Evolutionary conservation across 2,797 vertebrate genomes (phyloP).

Genomic region (Garrulus glandarius): DNA sequence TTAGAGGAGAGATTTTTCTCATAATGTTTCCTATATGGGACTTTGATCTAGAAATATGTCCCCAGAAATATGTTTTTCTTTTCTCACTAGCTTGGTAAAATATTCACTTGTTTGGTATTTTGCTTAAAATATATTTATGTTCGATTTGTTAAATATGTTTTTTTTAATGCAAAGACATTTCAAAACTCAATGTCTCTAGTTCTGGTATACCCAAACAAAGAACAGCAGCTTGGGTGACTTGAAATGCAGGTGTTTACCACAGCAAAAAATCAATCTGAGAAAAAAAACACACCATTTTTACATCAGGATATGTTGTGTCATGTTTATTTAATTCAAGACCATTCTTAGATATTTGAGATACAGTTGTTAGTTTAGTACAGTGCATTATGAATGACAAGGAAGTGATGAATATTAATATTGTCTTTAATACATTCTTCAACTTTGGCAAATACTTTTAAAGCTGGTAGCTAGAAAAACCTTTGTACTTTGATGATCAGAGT

Average conservation of each 20-base stretch:
- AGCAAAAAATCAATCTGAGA: neutral
- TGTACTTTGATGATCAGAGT: neutral
- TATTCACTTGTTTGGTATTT: neutral
- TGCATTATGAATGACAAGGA: neutral
- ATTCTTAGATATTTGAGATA: neutral
- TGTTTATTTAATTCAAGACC: neutral
- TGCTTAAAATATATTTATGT: neutral
- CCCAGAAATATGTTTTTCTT: neutral
- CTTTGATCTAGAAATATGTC: neutral
- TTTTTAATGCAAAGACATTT: neutral
- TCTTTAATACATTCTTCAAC: neutral
- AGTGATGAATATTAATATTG: neutral
- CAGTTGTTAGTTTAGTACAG: neutral
- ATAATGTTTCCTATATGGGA: neutral
- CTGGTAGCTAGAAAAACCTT: neutral
- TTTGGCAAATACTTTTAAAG: neutral
- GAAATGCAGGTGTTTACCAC: neutral
- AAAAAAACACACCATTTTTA: neutral
- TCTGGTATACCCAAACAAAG: neutral
- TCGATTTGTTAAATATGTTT: accelerated
- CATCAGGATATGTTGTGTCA: neutral
- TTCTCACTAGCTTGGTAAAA: neutral
- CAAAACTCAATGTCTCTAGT: neutral
- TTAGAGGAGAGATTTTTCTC: neutral
- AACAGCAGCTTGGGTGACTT: neutral